Percentiles rank a stretch among this genome's conserved stretches.
These are phyloP conservation scores for Clarias fuscus DNA, from an alignment of 2,797 vertebrate genomes.

Conservation along the genomic window DNA sequence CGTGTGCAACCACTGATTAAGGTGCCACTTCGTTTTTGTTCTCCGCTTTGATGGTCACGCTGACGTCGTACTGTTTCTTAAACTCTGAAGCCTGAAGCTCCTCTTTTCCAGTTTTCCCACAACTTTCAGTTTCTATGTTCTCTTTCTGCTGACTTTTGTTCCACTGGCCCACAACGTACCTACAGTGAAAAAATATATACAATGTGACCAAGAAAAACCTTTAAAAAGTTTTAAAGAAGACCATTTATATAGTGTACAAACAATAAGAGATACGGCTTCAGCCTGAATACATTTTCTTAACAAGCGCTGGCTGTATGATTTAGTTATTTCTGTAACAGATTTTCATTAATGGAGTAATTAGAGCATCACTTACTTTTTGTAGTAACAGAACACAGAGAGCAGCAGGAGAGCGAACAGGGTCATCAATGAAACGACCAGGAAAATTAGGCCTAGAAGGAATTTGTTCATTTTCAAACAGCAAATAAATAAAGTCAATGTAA, in stretches of 20 bases:
- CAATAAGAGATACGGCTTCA: not conserved
- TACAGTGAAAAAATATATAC: conserved; percentile 32
- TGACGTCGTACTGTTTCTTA: conserved; percentile 44
- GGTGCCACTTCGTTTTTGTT: not conserved
- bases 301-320: not conserved
- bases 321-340: too few species aligned
- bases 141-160: conserved; percentile 60
- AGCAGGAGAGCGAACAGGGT: conserved; percentile 13
- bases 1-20: not conserved
- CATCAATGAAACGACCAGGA: not conserved
- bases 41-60: not conserved
- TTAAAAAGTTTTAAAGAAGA: not conserved
- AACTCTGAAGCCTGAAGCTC: conserved; percentile 40
- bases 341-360: not conserved
- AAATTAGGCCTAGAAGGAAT: not conserved
- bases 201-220: not conserved
- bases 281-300: not conserved
- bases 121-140: conserved; percentile 62
- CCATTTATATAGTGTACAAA: not conserved
- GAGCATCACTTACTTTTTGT: conserved; percentile 3
- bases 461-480: not conserved
- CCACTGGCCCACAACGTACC: conserved; percentile 48
- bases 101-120: conserved; percentile 54
- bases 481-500: not conserved
- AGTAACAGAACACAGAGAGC: not conserved